Evolutionary conservation across 1,140 invertebrate species (phyloP).

Genomic region (Parasteatoda tepidariorum): DNA sequence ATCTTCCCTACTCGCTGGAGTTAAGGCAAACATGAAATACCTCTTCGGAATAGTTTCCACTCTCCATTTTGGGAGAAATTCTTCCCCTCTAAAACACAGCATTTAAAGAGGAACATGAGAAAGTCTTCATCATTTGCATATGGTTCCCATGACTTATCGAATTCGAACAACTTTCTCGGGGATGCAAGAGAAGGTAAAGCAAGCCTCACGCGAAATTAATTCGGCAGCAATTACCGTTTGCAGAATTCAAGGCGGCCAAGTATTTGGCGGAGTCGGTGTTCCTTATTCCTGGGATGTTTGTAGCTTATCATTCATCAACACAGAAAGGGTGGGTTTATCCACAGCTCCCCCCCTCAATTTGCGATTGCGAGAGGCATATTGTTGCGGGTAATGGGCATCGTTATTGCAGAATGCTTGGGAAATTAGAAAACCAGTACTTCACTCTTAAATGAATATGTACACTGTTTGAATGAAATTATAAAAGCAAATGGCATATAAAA

Average conservation of each 20-base stretch:
- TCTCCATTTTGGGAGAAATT: neutral
- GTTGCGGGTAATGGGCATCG: conserved; percentile 45
- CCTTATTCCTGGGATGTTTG: conserved; percentile 21
- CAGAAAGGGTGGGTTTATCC: neutral
- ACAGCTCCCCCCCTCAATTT: neutral
- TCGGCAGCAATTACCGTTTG: conserved; percentile 41
- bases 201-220: conserved; percentile 52
- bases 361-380: conserved; percentile 27
- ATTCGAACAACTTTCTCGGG: conserved; percentile 52
- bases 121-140: conserved; percentile 58
- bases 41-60: neutral
- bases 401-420: conserved; percentile 33
- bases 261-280: neutral
- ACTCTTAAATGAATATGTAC: conserved; percentile 14
- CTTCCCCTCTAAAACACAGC: neutral
- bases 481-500: no score
- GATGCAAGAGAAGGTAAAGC: neutral
- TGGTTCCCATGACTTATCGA: conserved; percentile 56
- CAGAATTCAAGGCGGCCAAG: conserved; percentile 21
- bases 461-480: no score
- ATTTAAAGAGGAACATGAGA: conserved; percentile 40
- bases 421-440: neutral
- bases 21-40: neutral
- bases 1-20: neutral
- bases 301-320: conserved; percentile 51